phyloP scores from a whole-genome alignment of 2,888 invertebrate species.

The Synergus japonicus region DNA sequence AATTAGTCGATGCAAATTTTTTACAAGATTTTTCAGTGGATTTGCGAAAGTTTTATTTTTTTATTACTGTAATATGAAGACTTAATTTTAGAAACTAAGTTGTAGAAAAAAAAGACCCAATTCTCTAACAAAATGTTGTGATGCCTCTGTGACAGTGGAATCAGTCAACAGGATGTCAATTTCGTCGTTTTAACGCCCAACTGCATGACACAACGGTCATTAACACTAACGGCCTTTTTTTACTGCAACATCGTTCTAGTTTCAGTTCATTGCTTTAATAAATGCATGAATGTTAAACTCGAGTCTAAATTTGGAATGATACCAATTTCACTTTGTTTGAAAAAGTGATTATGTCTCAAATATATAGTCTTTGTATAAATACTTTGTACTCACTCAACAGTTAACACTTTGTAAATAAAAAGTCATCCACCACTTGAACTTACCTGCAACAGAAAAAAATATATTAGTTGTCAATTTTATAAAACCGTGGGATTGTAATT shows the following conservation, averaged over 20 bases:
- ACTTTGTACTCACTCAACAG: not conserved
- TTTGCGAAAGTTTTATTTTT: not conserved
- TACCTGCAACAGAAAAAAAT: not conserved
- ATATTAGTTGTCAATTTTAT: not conserved
- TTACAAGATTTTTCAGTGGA: not conserved
- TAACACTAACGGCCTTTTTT: constrained; percentile 22
- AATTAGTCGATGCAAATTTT: not conserved
- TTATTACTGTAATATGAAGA: not conserved
- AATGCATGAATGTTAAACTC: not conserved
- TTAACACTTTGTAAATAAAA: not conserved
- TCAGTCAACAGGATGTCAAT: constrained; percentile 34
- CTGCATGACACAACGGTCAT: constrained; percentile 14
- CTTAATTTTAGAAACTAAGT: not conserved
- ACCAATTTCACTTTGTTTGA: not conserved
- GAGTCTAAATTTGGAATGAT: not conserved
- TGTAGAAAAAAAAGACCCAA: not conserved
- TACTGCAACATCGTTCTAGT: not conserved
- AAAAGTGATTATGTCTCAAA: not conserved
- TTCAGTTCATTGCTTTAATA: constrained; percentile 5
- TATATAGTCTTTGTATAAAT: too few relatives aligned
- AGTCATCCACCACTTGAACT: not conserved
- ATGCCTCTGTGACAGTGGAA: constrained; percentile 3
- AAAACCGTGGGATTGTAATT: not conserved
- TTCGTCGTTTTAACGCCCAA: constrained; percentile 28
- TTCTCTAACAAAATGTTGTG: constrained; percentile 20